Evolutionary conservation across 2,113 vertebrate genomes (phyloP).

Genomic region (Lophura nycthemera): DNA sequence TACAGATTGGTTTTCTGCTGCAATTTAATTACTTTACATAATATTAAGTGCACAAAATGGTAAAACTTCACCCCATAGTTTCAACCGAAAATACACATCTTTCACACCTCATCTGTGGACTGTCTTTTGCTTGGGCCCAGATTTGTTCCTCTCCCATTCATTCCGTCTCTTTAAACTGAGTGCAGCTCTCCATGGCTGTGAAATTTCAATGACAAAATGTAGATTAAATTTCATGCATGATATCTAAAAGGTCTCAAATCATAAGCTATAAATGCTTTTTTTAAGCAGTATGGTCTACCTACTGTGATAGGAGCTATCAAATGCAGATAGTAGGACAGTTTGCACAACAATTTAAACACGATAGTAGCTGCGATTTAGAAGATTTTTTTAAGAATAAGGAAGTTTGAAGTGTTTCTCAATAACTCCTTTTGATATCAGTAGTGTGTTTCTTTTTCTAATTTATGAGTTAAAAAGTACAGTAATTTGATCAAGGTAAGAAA

Average conservation of each 20-base stretch:
- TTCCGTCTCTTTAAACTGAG: background rate
- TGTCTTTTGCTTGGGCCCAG: background rate
- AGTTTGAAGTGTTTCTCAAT: background rate
- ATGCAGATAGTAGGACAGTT: background rate
- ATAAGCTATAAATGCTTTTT: background rate
- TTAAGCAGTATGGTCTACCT: background rate
- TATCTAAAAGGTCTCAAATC: constrained; percentile 7
- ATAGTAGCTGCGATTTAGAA: background rate
- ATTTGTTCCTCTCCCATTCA: background rate
- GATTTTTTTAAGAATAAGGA: background rate
- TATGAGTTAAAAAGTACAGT: background rate
- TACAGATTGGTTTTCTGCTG: background rate
- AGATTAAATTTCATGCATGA: background rate
- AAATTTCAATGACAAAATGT: background rate
- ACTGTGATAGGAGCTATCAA: background rate
- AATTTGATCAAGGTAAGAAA: background rate
- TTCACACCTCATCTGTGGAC: constrained; percentile 6
- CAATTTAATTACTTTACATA: background rate
- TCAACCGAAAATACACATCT: constrained; percentile 19
- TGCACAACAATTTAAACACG: background rate
- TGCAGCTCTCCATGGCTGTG: background rate
- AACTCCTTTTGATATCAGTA: background rate
- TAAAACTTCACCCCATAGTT: background rate
- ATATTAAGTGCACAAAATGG: background rate
- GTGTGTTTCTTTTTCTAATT: background rate